phyloP scores from a whole-genome alignment of 2,888 invertebrate species.

The Pristionchus mayeri region DNA sequence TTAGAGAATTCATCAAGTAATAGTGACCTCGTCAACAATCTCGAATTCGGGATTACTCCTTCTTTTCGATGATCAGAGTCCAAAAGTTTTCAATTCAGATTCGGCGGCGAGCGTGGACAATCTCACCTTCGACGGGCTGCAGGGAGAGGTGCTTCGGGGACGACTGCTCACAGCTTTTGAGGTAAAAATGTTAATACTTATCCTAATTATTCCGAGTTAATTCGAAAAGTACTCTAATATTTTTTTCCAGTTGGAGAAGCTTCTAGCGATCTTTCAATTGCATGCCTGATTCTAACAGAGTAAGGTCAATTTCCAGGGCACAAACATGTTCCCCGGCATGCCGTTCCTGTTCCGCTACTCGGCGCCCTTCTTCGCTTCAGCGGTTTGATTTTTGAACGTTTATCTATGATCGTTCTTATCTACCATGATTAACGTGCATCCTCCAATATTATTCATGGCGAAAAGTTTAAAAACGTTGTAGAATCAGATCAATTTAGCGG shows the following conservation, averaged over 20 bases:
- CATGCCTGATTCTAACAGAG: background rate
- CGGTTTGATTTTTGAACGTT: slow-evolving; percentile 16
- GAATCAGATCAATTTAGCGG: no score
- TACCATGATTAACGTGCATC: no score
- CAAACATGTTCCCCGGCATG: background rate
- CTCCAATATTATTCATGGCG: no score
- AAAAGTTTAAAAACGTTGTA: no score
- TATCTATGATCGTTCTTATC: no score
- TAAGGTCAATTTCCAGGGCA: background rate
- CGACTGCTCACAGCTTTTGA: slow-evolving; percentile 21
- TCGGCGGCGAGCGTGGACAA: background rate
- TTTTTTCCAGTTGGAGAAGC: background rate
- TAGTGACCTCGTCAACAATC: no score
- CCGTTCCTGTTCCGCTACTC: slow-evolving; percentile 27
- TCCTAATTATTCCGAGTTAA: no score
- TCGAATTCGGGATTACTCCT: no score
- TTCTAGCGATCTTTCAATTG: background rate
- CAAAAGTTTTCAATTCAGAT: no score
- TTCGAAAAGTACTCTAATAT: background rate
- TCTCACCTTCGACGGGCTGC: slow-evolving; percentile 24
- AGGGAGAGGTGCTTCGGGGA: background rate
- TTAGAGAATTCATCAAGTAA: no score
- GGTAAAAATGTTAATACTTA: no score
- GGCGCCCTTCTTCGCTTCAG: background rate
- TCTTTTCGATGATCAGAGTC: no score